Conservation (phyloP, 2,888 invertebrate genomes). For the Watsonalla cultraria region DNA sequence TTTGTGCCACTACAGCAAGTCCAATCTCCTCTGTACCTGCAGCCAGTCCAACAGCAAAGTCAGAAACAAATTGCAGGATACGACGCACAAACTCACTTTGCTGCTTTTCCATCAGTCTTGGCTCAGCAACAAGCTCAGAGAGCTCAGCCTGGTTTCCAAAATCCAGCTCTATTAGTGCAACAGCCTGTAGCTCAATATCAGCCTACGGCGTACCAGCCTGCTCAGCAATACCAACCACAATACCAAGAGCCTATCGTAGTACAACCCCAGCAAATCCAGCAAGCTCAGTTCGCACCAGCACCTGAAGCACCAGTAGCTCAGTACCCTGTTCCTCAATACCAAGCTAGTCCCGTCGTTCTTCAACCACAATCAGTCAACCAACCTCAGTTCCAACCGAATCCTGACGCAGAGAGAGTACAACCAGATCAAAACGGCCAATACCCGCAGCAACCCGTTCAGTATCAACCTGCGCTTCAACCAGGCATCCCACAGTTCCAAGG, state of each 20-base stretch:
- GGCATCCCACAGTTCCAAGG: slow-evolving; percentile 8
- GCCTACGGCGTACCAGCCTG: slow-evolving; percentile 11
- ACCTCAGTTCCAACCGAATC: slow-evolving; percentile 21
- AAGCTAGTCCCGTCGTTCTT: slow-evolving; percentile 22
- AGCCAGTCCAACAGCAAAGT: slow-evolving; percentile 34
- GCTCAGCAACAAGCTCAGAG: slow-evolving; percentile 51
- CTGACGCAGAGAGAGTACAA: slow-evolving; percentile 12
- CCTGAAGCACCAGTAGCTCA: slow-evolving; percentile 20
- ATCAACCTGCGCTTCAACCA: slow-evolving; percentile 15
- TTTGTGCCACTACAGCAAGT: slow-evolving; percentile 49
- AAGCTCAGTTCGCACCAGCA: slow-evolving; percentile 17
- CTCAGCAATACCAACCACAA: neutral
- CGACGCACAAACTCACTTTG: slow-evolving; percentile 57
- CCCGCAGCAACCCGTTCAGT: slow-evolving; percentile 5
- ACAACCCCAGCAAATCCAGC: slow-evolving; percentile 24
- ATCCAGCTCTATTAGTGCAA: slow-evolving; percentile 31
- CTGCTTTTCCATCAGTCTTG: slow-evolving; percentile 59
- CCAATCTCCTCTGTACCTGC: slow-evolving; percentile 43
- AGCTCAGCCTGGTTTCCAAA: slow-evolving; percentile 33
- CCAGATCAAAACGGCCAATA: slow-evolving; percentile 2
- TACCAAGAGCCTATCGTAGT: slow-evolving; percentile 4
- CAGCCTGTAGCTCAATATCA: slow-evolving; percentile 26
- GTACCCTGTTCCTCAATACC: slow-evolving; percentile 15
- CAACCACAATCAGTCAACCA: slow-evolving; percentile 27
- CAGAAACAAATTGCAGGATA: slow-evolving; percentile 49